Conservation (phyloP, 1,140 invertebrate species). For the Kradibia gibbosae region DNA sequence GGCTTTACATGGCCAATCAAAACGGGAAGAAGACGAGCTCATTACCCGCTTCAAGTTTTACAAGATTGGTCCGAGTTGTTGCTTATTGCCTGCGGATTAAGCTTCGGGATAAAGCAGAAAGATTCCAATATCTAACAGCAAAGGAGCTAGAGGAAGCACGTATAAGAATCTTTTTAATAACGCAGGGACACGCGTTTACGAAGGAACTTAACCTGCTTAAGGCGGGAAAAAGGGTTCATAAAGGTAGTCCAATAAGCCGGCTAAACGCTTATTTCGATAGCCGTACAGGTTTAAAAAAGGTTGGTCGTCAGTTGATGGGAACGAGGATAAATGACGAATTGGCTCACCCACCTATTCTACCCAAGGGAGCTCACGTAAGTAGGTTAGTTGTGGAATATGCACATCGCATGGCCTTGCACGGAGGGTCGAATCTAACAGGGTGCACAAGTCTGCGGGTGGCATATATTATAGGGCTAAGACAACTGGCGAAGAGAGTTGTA, state of each 20-base stretch:
- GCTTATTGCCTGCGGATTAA: no score
- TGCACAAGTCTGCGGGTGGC: not conserved
- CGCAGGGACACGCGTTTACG: not conserved
- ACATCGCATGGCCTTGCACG: not conserved
- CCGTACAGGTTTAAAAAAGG: no score
- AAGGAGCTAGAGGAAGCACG: conserved; percentile 36
- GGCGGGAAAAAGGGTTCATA: not conserved
- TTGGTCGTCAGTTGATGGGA: not conserved
- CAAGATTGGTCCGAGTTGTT: no score
- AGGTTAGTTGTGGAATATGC: not conserved
- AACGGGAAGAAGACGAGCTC: conserved; percentile 44
- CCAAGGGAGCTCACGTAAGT: not conserved
- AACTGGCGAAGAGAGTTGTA: not conserved
- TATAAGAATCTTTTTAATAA: not conserved
- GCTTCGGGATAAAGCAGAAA: no score
- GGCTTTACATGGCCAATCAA: conserved; percentile 22
- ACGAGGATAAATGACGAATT: not conserved
- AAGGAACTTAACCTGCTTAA: not conserved
- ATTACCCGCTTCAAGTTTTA: no score
- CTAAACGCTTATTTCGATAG: not conserved
- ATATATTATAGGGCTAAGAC: conserved; percentile 49
- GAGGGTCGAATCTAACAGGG: not conserved
- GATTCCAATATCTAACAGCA: not conserved
- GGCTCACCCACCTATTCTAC: conserved; percentile 18
- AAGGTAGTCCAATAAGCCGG: not conserved